These are phyloP conservation scores for Silurus glanis DNA, from an alignment of 2,113 vertebrate species.

Conservation along the genomic window DNA sequence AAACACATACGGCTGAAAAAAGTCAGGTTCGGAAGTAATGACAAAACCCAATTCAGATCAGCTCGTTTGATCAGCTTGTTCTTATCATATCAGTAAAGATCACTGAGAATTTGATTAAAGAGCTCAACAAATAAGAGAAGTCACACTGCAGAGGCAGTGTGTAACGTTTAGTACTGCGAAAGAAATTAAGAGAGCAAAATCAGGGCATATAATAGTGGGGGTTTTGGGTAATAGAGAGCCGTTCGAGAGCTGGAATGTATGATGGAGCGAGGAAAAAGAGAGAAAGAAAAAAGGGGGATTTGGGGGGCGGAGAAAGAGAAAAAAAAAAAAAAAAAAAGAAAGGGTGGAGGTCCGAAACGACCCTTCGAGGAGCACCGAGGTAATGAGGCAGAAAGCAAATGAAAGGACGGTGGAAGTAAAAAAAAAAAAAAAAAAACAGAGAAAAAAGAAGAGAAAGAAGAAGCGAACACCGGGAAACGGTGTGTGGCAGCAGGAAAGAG, in stretches of 20 bases:
- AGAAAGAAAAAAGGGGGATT: constrained; percentile 56
- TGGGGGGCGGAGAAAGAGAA: constrained; percentile 35
- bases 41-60: background rate
- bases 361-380: constrained; percentile 67
- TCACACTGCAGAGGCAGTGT: background rate
- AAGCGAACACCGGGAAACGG: background rate
- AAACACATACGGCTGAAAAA: too few species aligned
- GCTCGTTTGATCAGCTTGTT: background rate
- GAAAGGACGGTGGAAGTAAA: constrained; percentile 58
- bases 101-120: background rate
- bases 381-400: constrained; percentile 71
- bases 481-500: constrained; percentile 1
- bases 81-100: background rate
- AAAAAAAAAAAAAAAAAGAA: constrained; percentile 54
- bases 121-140: background rate
- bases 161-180: background rate
- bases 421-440: background rate
- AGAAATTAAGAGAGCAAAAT: constrained; percentile 15
- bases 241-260: constrained; percentile 32
- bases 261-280: constrained; percentile 35
- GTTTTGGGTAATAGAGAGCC: background rate
- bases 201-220: background rate
- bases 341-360: constrained; percentile 71
- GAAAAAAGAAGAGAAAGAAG: background rate
- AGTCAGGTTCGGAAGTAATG: too few species aligned